Evolutionary conservation across 1,140 invertebrate genomes (phyloP).

Genomic region (Tetragnatha versicolor): DNA sequence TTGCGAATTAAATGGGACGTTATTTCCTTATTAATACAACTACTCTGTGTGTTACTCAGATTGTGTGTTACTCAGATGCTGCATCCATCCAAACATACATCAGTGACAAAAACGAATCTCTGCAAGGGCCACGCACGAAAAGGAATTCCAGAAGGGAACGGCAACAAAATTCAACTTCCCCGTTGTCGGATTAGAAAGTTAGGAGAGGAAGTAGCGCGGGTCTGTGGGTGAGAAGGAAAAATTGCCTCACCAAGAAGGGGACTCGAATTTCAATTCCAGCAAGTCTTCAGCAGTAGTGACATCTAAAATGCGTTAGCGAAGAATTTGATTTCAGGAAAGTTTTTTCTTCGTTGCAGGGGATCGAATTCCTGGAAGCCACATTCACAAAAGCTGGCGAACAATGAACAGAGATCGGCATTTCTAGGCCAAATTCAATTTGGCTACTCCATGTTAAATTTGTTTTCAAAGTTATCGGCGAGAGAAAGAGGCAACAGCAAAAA

Average conservation of each 20-base stretch:
- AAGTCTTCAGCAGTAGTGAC: slow-evolving; percentile 12
- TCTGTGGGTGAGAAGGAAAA: not conserved
- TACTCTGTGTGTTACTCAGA: too few relatives aligned
- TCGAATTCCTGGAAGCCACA: slow-evolving; percentile 6
- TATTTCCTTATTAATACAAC: too few relatives aligned
- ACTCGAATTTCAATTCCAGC: slow-evolving; percentile 16
- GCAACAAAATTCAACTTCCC: too few relatives aligned
- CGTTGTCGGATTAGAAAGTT: too few relatives aligned
- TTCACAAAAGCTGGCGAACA: slow-evolving; percentile 4
- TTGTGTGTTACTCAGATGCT: too few relatives aligned
- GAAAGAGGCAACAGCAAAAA: not conserved
- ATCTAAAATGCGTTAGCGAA: slow-evolving; percentile 17
- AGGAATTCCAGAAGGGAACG: too few relatives aligned
- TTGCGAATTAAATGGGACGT: too few relatives aligned
- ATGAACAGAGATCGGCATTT: slow-evolving; percentile 5
- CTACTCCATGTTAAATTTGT: slow-evolving; percentile 8
- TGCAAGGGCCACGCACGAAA: too few relatives aligned
- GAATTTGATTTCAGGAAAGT: slow-evolving; percentile 32
- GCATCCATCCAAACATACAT: too few relatives aligned
- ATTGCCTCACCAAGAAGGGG: not conserved
- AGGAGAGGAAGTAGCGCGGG: not conserved
- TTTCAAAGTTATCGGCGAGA: not conserved
- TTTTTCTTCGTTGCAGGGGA: slow-evolving; percentile 5
- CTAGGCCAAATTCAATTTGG: slow-evolving; percentile 18
- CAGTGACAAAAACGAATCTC: too few relatives aligned